Conservation (phyloP, 2,888 invertebrate species). For the Rugalucina vietnamica region DNA sequence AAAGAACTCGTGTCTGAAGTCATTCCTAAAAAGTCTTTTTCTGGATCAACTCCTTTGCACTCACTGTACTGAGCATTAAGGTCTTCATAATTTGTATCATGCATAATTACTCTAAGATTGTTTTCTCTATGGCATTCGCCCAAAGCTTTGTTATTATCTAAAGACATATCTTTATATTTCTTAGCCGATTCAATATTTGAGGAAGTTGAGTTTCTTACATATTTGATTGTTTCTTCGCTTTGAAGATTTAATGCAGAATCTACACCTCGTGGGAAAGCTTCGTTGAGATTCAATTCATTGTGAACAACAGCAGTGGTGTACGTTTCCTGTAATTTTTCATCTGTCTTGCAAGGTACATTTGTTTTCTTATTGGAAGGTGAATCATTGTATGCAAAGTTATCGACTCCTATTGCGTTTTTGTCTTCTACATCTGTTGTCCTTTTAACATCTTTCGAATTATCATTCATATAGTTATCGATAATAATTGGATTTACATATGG, state of each 20-base stretch:
- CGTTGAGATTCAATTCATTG: slow-evolving; percentile 52
- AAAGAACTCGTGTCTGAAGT: slow-evolving; percentile 51
- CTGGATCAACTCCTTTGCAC: slow-evolving; percentile 7
- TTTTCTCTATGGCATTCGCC: background rate
- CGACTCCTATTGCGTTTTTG: slow-evolving; percentile 57
- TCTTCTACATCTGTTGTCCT: background rate
- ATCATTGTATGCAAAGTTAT: slow-evolving; percentile 67
- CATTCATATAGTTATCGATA: slow-evolving; percentile 32
- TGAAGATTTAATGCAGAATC: no score
- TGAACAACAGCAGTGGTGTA: slow-evolving; percentile 63
- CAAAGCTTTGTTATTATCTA: background rate
- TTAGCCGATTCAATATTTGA: background rate
- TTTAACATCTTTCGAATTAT: no score
- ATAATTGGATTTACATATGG: slow-evolving; percentile 4
- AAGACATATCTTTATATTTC: background rate
- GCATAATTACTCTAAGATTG: background rate
- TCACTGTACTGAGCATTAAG: background rate
- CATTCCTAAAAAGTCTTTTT: slow-evolving; percentile 49
- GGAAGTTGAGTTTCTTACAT: background rate
- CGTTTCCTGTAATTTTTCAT: background rate
- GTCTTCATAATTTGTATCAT: background rate
- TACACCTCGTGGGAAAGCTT: slow-evolving; percentile 2
- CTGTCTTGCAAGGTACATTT: no score
- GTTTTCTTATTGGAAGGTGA: slow-evolving; percentile 56
- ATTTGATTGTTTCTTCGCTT: background rate